These are phyloP conservation scores for Dynastes tityus DNA, from an alignment of 2,888 invertebrate species.

Conservation along the genomic window DNA sequence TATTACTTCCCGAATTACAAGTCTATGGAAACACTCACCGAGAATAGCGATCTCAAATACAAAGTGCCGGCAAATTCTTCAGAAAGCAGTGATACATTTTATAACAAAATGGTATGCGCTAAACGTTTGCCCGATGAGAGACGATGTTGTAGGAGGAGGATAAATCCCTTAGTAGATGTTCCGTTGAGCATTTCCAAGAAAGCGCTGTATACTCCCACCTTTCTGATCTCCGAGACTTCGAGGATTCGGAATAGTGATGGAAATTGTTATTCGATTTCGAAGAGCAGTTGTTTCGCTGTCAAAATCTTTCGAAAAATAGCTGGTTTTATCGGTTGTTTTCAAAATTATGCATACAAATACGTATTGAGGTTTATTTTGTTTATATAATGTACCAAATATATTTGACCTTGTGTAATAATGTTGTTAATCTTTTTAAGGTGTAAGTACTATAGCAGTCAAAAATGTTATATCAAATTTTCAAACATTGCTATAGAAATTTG, in stretches of 20 bases:
- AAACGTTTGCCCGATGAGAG: conserved; percentile 12
- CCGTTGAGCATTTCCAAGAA: conserved; percentile 42
- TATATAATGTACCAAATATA: conserved; percentile 46
- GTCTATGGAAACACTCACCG: conserved; percentile 1
- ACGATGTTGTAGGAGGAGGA: neutral
- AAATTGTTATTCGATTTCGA: neutral
- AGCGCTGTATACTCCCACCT: conserved; percentile 22
- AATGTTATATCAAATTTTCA: too few species aligned
- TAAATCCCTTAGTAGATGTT: conserved; percentile 43
- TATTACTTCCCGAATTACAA: conserved; percentile 1
- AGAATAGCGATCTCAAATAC: neutral
- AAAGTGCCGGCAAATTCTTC: conserved; percentile 15
- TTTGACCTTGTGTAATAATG: too few species aligned
- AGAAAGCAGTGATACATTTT: conserved; percentile 22
- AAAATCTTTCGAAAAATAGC: conserved; percentile 43
- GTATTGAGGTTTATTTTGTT: conserved; percentile 54
- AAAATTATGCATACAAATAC: conserved; percentile 49
- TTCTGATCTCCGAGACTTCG: neutral
- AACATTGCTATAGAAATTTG: neutral
- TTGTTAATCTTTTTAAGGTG: too few species aligned
- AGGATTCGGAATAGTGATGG: neutral
- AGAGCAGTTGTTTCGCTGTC: conserved; percentile 33
- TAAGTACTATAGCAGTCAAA: too few species aligned
- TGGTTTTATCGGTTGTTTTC: conserved; percentile 39
- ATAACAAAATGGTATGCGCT: neutral